Conservation (phyloP, 2,888 invertebrate species). For the Cabera pusaria region DNA sequence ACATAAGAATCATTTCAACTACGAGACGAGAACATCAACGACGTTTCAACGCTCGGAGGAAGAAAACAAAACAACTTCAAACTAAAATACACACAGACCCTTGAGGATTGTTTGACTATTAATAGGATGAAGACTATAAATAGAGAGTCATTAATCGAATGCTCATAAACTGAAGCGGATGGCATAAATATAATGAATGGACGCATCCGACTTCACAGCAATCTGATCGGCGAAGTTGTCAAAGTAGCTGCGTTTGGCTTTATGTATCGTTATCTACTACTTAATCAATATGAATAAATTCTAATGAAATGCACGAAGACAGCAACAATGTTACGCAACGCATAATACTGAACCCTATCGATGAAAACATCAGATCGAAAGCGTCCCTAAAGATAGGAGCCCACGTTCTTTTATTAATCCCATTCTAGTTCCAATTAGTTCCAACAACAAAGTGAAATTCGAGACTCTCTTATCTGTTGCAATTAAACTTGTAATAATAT, state of each 20-base stretch:
- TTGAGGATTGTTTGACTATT: conserved; percentile 29
- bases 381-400: conserved; percentile 10
- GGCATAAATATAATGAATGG: conserved; percentile 54
- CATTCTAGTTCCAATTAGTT: conserved; percentile 39
- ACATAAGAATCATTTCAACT: conserved; percentile 42
- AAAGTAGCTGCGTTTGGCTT: conserved; percentile 29
- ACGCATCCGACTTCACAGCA: conserved; percentile 41
- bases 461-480: conserved; percentile 36
- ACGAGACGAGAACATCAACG: conserved; percentile 36
- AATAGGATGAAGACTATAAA: conserved; percentile 35
- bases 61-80: conserved; percentile 29
- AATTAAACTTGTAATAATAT: conserved; percentile 32
- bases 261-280: conserved; percentile 24
- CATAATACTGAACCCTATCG: conserved; percentile 7
- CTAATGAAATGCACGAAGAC: conserved; percentile 17
- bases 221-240: conserved; percentile 32
- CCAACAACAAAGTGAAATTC: conserved; percentile 35
- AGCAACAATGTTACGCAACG: conserved; percentile 17
- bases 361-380: conserved; percentile 17
- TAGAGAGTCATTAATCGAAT: conserved; percentile 47
- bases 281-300: conserved; percentile 21
- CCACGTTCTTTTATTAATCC: conserved; percentile 14
- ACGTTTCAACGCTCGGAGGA: conserved; percentile 34
- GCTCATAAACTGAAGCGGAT: conserved; percentile 53
- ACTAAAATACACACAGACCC: conserved; percentile 26